A percentile compares a stretch with the other conserved stretches of the same genome.
Conservation (phyloP, 2,888 invertebrate genomes). For the Plebejus argus region DNA sequence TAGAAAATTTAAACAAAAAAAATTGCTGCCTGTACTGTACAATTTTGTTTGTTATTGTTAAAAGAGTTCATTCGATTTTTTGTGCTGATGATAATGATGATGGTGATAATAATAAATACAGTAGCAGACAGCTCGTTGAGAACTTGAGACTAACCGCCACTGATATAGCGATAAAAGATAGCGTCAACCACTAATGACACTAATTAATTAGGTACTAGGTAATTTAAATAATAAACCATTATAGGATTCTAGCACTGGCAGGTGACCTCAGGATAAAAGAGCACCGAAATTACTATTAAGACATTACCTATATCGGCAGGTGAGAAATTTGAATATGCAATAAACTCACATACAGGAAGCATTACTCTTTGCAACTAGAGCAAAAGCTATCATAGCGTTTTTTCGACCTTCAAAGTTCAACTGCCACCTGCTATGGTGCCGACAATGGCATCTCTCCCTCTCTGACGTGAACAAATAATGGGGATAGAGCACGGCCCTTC, state of each 20-base stretch:
- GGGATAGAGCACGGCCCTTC: conserved; percentile 54
- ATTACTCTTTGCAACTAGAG: not conserved
- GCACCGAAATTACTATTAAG: not conserved
- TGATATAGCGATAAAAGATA: conserved; percentile 6
- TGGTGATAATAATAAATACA: not conserved
- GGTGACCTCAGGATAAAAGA: conserved; percentile 14
- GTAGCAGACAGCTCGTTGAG: not conserved
- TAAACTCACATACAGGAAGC: conserved; percentile 10
- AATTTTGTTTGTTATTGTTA: not conserved
- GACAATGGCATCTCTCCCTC: conserved; percentile 60
- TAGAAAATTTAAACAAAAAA: not conserved
- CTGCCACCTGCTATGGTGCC: conserved; percentile 71
- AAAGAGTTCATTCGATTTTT: not conserved
- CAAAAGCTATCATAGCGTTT: conserved; percentile 45
- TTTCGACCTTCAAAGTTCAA: conserved; percentile 77
- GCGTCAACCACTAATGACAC: not conserved
- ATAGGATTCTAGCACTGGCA: not conserved
- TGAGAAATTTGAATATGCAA: conserved; percentile 23
- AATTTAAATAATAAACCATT: conserved; percentile 9
- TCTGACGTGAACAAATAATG: conserved; percentile 46
- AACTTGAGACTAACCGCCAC: not conserved
- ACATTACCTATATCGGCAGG: not conserved
- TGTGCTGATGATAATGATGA: not conserved
- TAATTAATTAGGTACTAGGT: conserved; percentile 6
- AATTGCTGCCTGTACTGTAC: not conserved